Conservation (phyloP, 2,113 vertebrate species). For the Pavo muticus region DNA sequence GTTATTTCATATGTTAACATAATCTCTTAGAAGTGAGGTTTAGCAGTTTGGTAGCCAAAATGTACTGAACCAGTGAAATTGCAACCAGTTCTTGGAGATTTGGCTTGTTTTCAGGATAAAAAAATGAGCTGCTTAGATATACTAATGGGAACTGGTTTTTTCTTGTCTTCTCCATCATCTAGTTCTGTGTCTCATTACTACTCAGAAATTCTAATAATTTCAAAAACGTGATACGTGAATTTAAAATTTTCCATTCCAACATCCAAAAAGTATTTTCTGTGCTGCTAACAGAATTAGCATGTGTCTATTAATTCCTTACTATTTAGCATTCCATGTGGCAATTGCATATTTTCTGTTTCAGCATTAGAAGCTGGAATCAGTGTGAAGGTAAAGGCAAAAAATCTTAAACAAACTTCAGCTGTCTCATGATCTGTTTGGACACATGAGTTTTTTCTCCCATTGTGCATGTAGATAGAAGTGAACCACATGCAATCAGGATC, state of each 20-base stretch:
- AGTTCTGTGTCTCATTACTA: neutral
- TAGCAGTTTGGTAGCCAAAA: neutral
- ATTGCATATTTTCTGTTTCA: constrained; percentile 2
- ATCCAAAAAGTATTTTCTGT: neutral
- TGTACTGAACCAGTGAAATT: constrained; percentile 21
- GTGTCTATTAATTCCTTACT: constrained; percentile 11
- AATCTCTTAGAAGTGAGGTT: neutral
- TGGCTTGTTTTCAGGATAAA: constrained; percentile 15
- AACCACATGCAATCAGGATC: neutral
- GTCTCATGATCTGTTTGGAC: neutral
- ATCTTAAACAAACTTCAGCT: neutral
- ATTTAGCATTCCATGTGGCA: neutral
- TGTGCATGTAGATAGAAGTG: neutral
- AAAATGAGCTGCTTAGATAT: neutral
- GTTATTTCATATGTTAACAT: constrained; percentile 11
- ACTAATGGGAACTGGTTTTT: neutral
- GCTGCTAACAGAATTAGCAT: neutral
- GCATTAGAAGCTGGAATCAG: neutral
- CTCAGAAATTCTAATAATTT: neutral
- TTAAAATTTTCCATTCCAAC: neutral
- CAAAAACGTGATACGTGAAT: neutral
- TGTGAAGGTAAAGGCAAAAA: neutral
- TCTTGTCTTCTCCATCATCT: neutral
- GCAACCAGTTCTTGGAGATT: neutral
- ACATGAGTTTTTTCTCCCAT: neutral